Evolutionary conservation across 1,140 invertebrate genomes (phyloP), one percentile per base, ranked within the genome.

Genomic region (Pseudomyrmex flavicornis): DNA sequence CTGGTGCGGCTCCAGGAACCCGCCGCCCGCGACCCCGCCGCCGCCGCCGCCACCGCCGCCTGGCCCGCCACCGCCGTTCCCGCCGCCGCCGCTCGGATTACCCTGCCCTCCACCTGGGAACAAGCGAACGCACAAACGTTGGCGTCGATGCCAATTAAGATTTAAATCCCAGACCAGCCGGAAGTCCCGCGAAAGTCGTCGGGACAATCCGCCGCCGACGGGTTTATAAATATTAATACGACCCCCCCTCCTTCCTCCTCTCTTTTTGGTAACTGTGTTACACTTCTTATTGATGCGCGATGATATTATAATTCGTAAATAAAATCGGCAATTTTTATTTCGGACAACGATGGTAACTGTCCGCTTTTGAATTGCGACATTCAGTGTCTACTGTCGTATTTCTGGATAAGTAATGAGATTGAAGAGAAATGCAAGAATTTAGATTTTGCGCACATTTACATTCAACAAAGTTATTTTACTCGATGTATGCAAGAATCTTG

Each of bases 1-100:
- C 94, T 96, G 96, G 93, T 96, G 96, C 77, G 96, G 96, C 93
- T 96, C 96, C 77, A 96, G 95, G 91, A 96, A 97, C 83, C 95
- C 96, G 85, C 95, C 95, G 73, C 94, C 94, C 85, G 95, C 96
- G 85, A 95, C 95, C 72, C 94, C 94, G 50, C 94, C 94, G 58
- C 94, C 95, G 85, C 92, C 93, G 58, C 94, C 95, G 68, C 91
- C 92, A 85, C 92, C 93, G 65, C 91, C 93, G 72, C 89, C 93
- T 87, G 92, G 95, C 83, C 92, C 94, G 85, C 91, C 93, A 58
- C 91, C 92, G 80, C 76, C 93, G 89, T 92, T 94, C 83, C 92
- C 94, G 87, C 91, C 93, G 61, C 91, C 92, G 61, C 91, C 92
- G 80, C 91, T 91, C 26, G 93, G 92, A 91, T 95, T 94, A 90